Evolutionary conservation across 1,140 invertebrate genomes (phyloP).

Genomic region (Holotrichia oblita): DNA sequence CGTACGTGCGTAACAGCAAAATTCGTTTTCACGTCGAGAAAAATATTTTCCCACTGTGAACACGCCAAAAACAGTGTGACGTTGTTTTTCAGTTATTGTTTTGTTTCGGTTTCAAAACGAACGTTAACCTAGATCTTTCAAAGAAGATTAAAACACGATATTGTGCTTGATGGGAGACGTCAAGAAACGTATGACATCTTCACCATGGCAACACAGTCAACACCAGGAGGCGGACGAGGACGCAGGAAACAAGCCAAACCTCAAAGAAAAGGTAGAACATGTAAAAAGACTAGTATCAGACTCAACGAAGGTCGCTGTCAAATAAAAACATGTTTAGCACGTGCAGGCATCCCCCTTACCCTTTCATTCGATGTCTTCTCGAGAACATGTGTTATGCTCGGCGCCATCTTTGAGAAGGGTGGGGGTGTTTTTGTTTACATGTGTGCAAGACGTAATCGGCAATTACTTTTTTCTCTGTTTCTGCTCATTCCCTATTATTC

Average conservation of each 20-base stretch:
- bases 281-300: neutral
- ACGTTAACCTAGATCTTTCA: conserved; percentile 12
- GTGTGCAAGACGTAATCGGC: neutral
- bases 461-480: neutral
- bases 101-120: conserved; percentile 12
- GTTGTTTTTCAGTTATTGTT: conserved; percentile 25
- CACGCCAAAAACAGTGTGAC: neutral
- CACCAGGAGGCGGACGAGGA: conserved; percentile 51
- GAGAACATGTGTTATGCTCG: conserved; percentile 41
- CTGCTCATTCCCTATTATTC: neutral
- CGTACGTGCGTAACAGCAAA: conserved; percentile 19
- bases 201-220: conserved; percentile 48
- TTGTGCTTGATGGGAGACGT: conserved; percentile 54
- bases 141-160: conserved; percentile 21
- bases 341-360: neutral
- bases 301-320: neutral
- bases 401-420: conserved; percentile 42
- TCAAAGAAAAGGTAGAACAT: conserved; percentile 53
- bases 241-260: conserved; percentile 60
- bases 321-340: conserved; percentile 21
- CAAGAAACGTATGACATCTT: conserved; percentile 44
- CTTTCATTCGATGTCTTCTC: neutral
- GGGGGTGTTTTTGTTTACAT: conserved; percentile 45
- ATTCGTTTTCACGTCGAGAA: conserved; percentile 25
- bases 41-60: conserved; percentile 15